Evolutionary conservation across 30 jellyfish, hydroid and myxozoan genomes (phyloP).

Genomic region (Aurelia aurita): DNA sequence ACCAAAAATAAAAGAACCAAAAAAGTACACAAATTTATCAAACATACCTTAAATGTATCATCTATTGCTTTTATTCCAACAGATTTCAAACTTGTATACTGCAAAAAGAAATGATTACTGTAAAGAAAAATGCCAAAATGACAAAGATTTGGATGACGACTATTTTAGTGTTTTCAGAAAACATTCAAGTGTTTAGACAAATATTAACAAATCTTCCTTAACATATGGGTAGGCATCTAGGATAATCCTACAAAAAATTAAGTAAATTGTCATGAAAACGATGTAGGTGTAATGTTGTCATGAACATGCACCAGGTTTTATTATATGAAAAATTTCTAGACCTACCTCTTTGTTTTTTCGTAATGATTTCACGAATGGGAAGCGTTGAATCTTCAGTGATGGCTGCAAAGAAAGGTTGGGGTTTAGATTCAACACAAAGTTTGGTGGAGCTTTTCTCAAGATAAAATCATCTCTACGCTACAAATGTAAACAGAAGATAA

Average conservation of each 20-base stretch:
- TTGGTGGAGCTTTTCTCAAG: too few species aligned
- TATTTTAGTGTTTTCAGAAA: too few species aligned
- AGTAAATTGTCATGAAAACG: too few species aligned
- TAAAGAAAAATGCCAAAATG: neutral
- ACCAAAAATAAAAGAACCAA: neutral
- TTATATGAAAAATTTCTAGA: too few species aligned
- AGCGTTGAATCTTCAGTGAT: conserved; percentile 50
- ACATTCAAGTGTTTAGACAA: too few species aligned
- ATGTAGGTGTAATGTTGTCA: too few species aligned
- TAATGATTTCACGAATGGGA: conserved; percentile 66
- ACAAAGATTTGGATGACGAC: neutral
- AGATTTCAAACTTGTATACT: conserved; percentile 87
- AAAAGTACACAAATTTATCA: neutral
- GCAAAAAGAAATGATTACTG: conserved; percentile 7
- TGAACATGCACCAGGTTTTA: too few species aligned
- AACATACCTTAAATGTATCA: conserved; percentile 93
- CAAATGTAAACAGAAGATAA: neutral
- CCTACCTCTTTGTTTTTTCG: conserved; percentile 68
- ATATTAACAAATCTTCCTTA: too few species aligned
- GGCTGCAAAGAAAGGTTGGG: conserved; percentile 44
- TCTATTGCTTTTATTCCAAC: conserved; percentile 95
- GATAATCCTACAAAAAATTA: too few species aligned
- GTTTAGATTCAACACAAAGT: too few species aligned
- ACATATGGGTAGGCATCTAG: too few species aligned
- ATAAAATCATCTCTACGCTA: too few species aligned